Base-by-base conservation (phyloP, 2,888 invertebrate genomes). In the Cynaeus angustus region DNA sequence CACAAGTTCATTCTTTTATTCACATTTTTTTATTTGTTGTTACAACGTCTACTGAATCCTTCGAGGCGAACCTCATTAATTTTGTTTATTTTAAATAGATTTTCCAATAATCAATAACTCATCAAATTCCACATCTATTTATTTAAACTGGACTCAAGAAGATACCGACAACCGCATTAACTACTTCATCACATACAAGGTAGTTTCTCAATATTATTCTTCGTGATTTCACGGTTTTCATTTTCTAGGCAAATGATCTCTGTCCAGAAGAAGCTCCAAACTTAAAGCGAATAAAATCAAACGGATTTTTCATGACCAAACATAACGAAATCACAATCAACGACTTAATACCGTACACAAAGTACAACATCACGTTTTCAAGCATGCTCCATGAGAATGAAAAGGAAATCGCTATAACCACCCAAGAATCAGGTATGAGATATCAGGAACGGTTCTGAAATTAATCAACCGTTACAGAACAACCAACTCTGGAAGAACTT, bases 301-400 rank as follows among this genome's bases (percentile, higher is more conserved):
- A 79, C 73, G 83, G 82, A 38, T 83, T 81, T 66, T 21, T 83
- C 6, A 76, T 80, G 10, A 80, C 79, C 3, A 80, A 78, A 69
- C 71, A 73, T 4, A 82, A 77, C 64, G 74, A 79, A 71, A 66
- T 82, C 2, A 59, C 73, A 26, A 72, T 84, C 13, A 71, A 76
- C 0, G 74, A 81, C 68, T 72, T 84, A 9, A 55, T 83, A 13
- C 84, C 83, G 0, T 83, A 77, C 65, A 84, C 84, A 0, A 43
- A 72, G 9, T 84, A 84, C 64, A 80, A 80, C 56, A 70, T 84
- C 9, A 80, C 78, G 1, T 73, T 84, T 26, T 80, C 78, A 1
- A 79, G 81, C 61, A 75, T 82, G 33, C 66, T 84, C 9, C 81
- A 81, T 62, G 79, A 78, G 46, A 74, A 72, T 10, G 78, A 78